Base-by-base conservation (phyloP, 2,113 vertebrate species). In the Eptesicus fuscus region DNA sequence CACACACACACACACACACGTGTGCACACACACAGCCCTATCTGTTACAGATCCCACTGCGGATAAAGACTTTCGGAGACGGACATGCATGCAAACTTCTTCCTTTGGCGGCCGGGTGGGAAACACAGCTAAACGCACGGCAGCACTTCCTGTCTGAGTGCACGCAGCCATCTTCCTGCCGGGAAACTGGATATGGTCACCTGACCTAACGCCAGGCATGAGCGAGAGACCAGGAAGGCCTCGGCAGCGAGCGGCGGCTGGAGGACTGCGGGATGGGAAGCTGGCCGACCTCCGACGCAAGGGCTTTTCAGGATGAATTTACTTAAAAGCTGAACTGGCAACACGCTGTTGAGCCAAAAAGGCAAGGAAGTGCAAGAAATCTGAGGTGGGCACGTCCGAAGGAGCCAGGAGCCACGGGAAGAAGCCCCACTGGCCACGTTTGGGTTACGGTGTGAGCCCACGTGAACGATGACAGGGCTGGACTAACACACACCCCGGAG, bases 161-260 rank as follows among this genome's bases (percentile, higher is more conserved):
- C 95, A 90, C 85, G 23, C 77, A 79, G 79, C 79, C 71, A 92
- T 93, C 83, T 95, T 93, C 76, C 47, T 69, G 71, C 88, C 61
- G 69, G 88, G n/a, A 87, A 88, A 92, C 40, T 88, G 80, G 87
- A 59, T 37, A 63, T 69, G 23, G 71, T 67, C 77, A 42, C 61
- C 32, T 13, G n/a, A 35, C 59, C 35, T 35, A 42, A 32, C 12
- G 35, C 91, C 83, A 47, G 42, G 47, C 42, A 22, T 84, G 83
- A 71, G 83, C 10, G 63, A 35, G 77, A 69, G 83, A 25, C 37
- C 0, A n/a, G 42, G 9, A 84, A n/a, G 37, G 14, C 37, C 40
- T 70, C 12, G 1, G 40, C 2, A 7, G 23, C 9, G 6, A 61
- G 67, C 2, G 2, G 63, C 9, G 40, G 71, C n/a, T 4, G 4